phyloP scores from a whole-genome alignment of 2,113 vertebrate genomes.

The Cyanocitta stelleri region DNA sequence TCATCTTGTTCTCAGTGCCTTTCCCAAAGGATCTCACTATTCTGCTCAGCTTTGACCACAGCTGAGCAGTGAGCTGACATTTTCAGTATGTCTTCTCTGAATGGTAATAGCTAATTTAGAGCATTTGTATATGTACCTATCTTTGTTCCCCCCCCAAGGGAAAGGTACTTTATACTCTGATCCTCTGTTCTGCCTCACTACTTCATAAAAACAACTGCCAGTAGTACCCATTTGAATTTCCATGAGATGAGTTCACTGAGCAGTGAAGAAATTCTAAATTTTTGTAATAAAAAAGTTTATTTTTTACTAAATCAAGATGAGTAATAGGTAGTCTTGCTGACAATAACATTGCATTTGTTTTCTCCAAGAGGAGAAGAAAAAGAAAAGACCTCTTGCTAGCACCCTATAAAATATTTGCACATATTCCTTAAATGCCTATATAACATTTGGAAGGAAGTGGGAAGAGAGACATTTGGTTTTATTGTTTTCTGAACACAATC shows the following conservation, averaged over 20 bases:
- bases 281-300: not conserved
- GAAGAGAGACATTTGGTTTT: not conserved
- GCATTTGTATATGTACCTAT: not conserved
- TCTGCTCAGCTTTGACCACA: not conserved
- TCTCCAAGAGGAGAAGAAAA: not conserved
- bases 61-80: not conserved
- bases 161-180: not conserved
- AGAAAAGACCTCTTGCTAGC: not conserved
- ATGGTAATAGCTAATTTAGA: not conserved
- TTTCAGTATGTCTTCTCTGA: not conserved
- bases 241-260: not conserved
- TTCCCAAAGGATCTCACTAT: not conserved
- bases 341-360: not conserved
- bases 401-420: not conserved
- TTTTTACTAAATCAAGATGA: not conserved
- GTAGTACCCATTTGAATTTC: not conserved
- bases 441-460: not conserved
- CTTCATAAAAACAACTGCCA: not conserved
- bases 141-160: rapidly evolving
- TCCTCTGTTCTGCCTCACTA: not conserved
- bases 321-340: not conserved
- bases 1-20: not conserved
- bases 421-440: not conserved
- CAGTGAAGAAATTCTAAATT: not conserved
- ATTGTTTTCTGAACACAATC: not conserved